These are phyloP conservation scores for Botrylloides violaceus DNA, from an alignment of 23 tunicate species.

Conservation along the genomic window DNA sequence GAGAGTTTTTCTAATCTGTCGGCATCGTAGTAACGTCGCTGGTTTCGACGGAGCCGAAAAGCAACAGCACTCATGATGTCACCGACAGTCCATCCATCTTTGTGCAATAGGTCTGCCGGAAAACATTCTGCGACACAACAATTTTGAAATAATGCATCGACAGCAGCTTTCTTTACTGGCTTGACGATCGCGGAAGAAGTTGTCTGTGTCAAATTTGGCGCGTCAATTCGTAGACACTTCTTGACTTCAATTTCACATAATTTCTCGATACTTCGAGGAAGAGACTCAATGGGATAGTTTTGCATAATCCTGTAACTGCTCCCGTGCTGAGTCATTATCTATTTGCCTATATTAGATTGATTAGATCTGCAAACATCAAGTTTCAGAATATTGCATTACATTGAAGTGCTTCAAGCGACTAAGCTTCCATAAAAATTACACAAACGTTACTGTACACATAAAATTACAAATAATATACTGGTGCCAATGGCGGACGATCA, in stretches of 20 bases:
- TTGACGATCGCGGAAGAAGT: not conserved
- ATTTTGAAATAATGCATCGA: slow-evolving; percentile 29
- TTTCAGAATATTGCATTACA: no score
- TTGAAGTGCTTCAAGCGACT: no score
- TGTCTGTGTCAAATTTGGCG: not conserved
- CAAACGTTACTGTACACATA: no score
- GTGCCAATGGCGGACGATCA: no score
- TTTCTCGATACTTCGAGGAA: not conserved
- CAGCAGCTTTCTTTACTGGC: slow-evolving; percentile 27
- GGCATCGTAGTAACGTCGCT: slow-evolving; percentile 14
- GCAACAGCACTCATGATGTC: slow-evolving; percentile 14
- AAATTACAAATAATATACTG: no score
- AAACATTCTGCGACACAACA: not conserved
- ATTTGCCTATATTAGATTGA: no score
- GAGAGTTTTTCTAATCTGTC: slow-evolving; percentile 17
- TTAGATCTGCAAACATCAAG: no score
- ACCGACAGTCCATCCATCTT: slow-evolving; percentile 12
- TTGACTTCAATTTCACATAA: not conserved
- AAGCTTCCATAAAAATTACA: no score
- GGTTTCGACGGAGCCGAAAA: slow-evolving; percentile 14
- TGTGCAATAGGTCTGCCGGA: not conserved
- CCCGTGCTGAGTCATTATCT: not conserved
- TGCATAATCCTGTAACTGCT: not conserved
- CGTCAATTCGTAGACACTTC: not conserved
- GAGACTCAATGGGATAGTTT: not conserved